A percentile compares a stretch with the other conserved stretches of the same genome.
Conservation (phyloP, 2,113 vertebrate genomes). For the Pogonocichla stellata region DNA sequence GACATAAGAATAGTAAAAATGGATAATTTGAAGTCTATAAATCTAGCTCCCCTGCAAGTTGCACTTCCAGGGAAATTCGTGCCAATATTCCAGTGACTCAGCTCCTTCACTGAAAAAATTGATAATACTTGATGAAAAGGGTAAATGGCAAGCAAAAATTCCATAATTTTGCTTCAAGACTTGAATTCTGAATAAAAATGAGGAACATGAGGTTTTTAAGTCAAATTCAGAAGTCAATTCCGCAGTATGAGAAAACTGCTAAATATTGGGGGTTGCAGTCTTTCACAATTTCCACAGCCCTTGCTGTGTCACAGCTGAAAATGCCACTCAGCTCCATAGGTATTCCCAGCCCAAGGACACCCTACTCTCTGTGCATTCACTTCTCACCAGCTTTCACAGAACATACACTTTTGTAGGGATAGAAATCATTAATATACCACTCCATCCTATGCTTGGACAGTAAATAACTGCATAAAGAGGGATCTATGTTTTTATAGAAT, state of each 20-base stretch:
- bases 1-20: not conserved
- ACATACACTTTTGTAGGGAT: fast-evolving
- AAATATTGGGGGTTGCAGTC: not conserved
- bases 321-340: not conserved
- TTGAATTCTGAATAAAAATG: not conserved
- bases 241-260: not conserved
- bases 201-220: not conserved
- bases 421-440: not conserved
- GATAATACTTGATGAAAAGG: not conserved
- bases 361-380: fast-evolving
- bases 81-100: not conserved
- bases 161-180: not conserved
- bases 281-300: not conserved
- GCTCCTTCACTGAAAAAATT: not conserved
- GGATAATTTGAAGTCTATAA: not conserved
- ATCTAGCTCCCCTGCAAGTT: not conserved
- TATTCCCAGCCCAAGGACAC: not conserved
- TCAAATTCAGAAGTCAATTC: not conserved
- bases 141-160: not conserved
- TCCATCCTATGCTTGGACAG: not conserved
- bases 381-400: not conserved
- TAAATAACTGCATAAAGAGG: not conserved
- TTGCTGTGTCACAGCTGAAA: not conserved
- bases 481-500: not conserved
- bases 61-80: not conserved